Conservation (phyloP, 2,113 vertebrate genomes). For the Mormoops blainvillei region DNA sequence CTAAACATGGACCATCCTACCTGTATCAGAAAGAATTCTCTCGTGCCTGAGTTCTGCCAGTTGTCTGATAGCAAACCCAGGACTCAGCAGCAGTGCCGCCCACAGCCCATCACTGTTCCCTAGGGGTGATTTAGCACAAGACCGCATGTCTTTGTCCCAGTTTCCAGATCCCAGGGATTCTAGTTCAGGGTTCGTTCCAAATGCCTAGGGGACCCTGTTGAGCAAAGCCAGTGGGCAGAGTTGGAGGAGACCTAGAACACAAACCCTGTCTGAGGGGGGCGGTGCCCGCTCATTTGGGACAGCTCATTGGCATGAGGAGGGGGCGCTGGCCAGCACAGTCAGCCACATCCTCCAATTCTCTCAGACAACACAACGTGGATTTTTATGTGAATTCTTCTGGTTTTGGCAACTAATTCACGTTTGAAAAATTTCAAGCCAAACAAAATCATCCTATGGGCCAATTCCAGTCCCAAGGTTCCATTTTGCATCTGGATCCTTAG, state of each 20-base stretch:
- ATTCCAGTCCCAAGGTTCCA: neutral
- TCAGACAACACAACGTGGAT: neutral
- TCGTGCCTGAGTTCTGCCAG: neutral
- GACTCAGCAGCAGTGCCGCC: neutral
- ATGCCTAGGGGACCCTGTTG: neutral
- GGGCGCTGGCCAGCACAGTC: fast-evolving
- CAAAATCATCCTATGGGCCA: neutral
- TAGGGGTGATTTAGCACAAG: neutral
- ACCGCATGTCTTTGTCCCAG: no score
- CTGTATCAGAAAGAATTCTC: neutral
- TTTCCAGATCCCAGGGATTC: neutral
- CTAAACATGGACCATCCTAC: neutral
- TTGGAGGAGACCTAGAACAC: neutral
- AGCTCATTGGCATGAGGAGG: fast-evolving
- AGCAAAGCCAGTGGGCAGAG: neutral
- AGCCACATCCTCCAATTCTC: neutral
- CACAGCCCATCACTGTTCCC: neutral
- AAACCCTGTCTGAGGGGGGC: fast-evolving
- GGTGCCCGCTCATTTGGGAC: fast-evolving
- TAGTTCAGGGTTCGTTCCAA: neutral
- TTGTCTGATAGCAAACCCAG: neutral
- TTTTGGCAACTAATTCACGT: neutral
- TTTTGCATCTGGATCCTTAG: neutral
- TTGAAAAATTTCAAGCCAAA: neutral
- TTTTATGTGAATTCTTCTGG: neutral